Base-by-base conservation (phyloP, 2,888 invertebrate species). In the Melieria picta region DNA sequence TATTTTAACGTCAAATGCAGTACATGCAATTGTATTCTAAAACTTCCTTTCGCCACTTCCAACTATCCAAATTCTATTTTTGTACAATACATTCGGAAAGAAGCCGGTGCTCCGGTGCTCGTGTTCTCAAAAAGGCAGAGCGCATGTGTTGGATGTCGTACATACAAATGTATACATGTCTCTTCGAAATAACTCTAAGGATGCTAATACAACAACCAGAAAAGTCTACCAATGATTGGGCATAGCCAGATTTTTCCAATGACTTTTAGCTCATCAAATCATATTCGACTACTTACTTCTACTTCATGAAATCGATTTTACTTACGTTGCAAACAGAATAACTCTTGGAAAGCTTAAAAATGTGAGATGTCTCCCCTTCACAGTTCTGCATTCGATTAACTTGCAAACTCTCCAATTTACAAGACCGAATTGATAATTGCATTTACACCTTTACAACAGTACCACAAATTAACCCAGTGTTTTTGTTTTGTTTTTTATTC, bases 281-380 rank as follows among this genome's bases (percentile, higher is more conserved):
- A 65, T 11, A 52, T 56, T 56, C 48, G 68, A 71, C 72, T 57
- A 78, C 66, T 77, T 57, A 78, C 66, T 77, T 69, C 30, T 30
- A 30, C 30, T 30, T 30, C 30, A 30, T 72, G 62, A 45, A 66
- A 74, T 66, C 72, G 70, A 75, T 60, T 60, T 30, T 30, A 30
- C 30, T 30, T 30, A 30, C 30, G 30, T 30, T 30, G 30, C 30
- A 30, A 30, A 30, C 30, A 30, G 30, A 30, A 30, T 30, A 30
- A 30, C 30, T 30, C 30, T 30, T 30, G 30, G 77, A 65, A 72
- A 72, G 75, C 69, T 71, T 74, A 78, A 76, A 76, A 79, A 83
- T 83, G 92, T 92, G 92, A 91, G 91, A 91, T 79, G 82, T 81
- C 89, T 92, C 80, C 93, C 93, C 93, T 93, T 93, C 93, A 93